Conservation (phyloP, 2,888 invertebrate species). For the Teinopalpus imperialis region DNA sequence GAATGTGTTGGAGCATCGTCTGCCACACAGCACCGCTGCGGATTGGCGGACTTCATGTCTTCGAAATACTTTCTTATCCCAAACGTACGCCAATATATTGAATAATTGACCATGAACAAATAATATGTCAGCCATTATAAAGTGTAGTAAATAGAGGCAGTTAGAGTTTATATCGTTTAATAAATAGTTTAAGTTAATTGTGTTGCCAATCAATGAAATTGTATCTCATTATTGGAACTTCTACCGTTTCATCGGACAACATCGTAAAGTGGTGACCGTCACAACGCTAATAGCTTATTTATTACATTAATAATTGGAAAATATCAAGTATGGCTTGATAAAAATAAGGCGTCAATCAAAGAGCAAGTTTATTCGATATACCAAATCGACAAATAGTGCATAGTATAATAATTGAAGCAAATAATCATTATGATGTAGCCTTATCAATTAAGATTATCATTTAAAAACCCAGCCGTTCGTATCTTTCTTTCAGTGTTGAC, state of each 20-base stretch:
- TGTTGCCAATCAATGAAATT: background rate
- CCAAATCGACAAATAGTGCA: conserved; percentile 12
- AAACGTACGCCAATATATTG: no score
- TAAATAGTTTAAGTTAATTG: conserved; percentile 1
- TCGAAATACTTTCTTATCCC: no score
- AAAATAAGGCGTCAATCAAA: background rate
- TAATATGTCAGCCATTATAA: no score
- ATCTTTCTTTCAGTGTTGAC: conserved; percentile 63
- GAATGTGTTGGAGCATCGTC: no score
- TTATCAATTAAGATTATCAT: conserved; percentile 76
- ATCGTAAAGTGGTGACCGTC: no score
- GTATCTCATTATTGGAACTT: background rate
- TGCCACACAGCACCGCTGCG: no score
- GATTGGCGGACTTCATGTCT: no score
- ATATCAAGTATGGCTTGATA: background rate
- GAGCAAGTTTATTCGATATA: background rate
- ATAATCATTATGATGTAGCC: conserved; percentile 58
- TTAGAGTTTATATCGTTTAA: no score
- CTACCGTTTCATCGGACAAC: no score
- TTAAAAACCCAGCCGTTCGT: conserved; percentile 68
- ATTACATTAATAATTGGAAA: background rate
- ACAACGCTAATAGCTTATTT: no score
- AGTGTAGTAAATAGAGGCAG: no score
- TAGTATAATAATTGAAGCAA: conserved; percentile 48
- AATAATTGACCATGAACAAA: no score